phyloP scores from a whole-genome alignment of 2,888 invertebrate genomes.

The Sthenelais limicola region DNA sequence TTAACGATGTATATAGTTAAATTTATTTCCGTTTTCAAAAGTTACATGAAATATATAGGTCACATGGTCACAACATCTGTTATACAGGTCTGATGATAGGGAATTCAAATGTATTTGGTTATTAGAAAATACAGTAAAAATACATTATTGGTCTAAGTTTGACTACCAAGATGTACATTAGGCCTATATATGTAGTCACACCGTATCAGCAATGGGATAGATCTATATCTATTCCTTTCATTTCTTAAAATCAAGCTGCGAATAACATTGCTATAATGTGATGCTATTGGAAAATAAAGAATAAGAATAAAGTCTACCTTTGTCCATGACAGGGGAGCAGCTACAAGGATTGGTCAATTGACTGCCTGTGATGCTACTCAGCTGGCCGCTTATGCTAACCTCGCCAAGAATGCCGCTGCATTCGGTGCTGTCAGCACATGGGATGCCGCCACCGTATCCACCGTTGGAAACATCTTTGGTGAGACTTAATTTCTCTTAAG shows the following conservation, averaged over 20 bases:
- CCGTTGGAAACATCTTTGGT: conserved; percentile 20
- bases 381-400: conserved; percentile 2
- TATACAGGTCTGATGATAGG: too few relatives aligned
- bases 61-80: too few relatives aligned
- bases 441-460: conserved; percentile 15
- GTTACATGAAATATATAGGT: too few relatives aligned
- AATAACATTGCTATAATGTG: background rate
- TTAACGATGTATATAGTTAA: too few relatives aligned
- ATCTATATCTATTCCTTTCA: background rate
- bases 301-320: conserved; percentile 6
- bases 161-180: too few relatives aligned
- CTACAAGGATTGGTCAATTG: background rate
- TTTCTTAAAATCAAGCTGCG: background rate
- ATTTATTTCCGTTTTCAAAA: too few relatives aligned
- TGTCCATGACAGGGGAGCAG: conserved; percentile 48
- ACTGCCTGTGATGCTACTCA: background rate
- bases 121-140: too few relatives aligned
- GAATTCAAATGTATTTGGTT: too few relatives aligned
- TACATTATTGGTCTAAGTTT: too few relatives aligned
- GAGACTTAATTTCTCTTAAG: too few relatives aligned
- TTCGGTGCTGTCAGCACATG: conserved; percentile 27
- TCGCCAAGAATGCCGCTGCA: conserved; percentile 4
- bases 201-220: too few relatives aligned
- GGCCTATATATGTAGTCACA: too few relatives aligned
- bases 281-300: background rate